Evolutionary conservation across 2,797 vertebrate genomes (phyloP), one percentile per base, ranked within the genome.

Genomic region (Argya squamiceps): DNA sequence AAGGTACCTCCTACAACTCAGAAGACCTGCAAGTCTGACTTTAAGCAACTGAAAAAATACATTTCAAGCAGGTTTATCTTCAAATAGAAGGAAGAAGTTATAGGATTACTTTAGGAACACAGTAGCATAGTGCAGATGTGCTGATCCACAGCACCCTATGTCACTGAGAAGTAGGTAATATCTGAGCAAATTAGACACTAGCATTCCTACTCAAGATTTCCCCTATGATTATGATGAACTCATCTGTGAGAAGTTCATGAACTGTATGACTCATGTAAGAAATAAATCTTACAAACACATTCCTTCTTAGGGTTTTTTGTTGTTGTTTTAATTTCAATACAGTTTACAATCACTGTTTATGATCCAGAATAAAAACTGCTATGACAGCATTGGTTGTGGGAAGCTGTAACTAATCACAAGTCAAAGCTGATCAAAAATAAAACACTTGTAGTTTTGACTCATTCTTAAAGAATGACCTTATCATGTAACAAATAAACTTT

Each of bases 371-470:
- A 89, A 91, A 95, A 92, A 65, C n/a, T 37, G 32, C 53, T 73
- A 21, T 20, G 68, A 67, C 30, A 74, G 30, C 6, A 20, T 9
- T 67, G 43, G 37, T 82, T 97, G 55, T 69, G 79, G 36, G 95
- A 93, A 96, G 86, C 68, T 86, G 84, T 89, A 94, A 90, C 89
- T 87, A 73, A 92, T 81, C 73, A 87, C 70, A 94, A 76, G 65
- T 37, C 78, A 95, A 93, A 87, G 71, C 23, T 49, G 85, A 88
- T 55, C 4, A 41, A 78, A 85, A 65, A 41, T 59, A 90, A 56
- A 83, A 53, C 29, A 30, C 71, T 71, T 69, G 56, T 36, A 85
- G 64, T 26, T 83, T 76, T 84, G 67, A 70, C 65, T 46, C 11
- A 30, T 76, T 90, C 74, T 92, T 77, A 82, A 49, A 53, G 59